phyloP scores from a whole-genome alignment of 2,113 vertebrate species.

The Burhinus oedicnemus region DNA sequence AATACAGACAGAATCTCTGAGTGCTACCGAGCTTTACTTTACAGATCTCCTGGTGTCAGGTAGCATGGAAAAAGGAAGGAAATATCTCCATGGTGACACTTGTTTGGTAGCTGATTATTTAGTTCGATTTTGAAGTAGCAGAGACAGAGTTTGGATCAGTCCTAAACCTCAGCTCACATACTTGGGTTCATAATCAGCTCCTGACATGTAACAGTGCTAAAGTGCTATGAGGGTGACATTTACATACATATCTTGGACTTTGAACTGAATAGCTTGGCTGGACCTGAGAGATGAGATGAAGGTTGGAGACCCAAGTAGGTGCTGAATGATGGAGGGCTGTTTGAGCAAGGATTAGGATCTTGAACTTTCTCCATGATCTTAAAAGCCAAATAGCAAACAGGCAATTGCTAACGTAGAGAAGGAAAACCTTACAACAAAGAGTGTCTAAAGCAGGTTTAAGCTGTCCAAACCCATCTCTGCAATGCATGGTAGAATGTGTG shows the following conservation, averaged over 20 bases:
- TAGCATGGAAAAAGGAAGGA: neutral
- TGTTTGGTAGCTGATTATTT: neutral
- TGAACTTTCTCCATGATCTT: neutral
- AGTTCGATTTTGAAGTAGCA: neutral
- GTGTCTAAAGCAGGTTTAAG: neutral
- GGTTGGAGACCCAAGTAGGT: neutral
- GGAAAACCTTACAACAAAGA: neutral
- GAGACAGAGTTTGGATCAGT: neutral
- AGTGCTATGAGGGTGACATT: neutral
- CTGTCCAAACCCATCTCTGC: accelerated
- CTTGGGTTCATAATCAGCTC: neutral
- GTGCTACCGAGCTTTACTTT: neutral
- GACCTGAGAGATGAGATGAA: neutral
- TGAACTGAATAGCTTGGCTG: neutral
- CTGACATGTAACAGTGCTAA: neutral
- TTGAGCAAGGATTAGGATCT: neutral
- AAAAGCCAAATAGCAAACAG: neutral
- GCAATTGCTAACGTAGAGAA: neutral
- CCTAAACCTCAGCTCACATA: neutral
- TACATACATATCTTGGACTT: neutral
- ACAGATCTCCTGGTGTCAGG: neutral
- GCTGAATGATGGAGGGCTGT: neutral
- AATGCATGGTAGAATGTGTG: neutral
- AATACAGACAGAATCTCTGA: neutral
- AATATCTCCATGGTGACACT: neutral